A percentile compares a stretch with the other conserved stretches of the same genome.
Evolutionary conservation across 2,113 vertebrate species (phyloP).

Genomic region (Gobius niger): DNA sequence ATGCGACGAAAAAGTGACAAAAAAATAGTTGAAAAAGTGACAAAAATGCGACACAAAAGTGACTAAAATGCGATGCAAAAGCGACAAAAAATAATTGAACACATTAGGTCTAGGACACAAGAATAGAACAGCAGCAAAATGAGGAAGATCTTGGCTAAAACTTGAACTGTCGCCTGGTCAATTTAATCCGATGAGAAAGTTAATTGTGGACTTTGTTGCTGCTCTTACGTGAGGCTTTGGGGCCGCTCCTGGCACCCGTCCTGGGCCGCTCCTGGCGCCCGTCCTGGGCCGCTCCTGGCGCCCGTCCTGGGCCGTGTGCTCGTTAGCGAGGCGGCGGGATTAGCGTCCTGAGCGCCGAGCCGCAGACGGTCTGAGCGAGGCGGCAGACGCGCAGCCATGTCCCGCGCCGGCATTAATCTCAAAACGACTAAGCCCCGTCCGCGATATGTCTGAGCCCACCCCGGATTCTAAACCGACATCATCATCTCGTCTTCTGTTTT

Average conservation of each 20-base stretch:
- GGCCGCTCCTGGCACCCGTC: not conserved
- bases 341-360: too few relatives aligned
- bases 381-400: constrained; percentile 9
- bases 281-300: not conserved
- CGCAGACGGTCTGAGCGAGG: constrained; percentile 44
- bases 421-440: constrained; percentile 7
- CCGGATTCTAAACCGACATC: constrained; percentile 5
- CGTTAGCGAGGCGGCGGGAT: constrained; percentile 6
- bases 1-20: too few relatives aligned
- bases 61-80: too few relatives aligned
- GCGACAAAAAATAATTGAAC: too few relatives aligned
- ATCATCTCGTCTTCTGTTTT: constrained; percentile 1
- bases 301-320: constrained; percentile 23
- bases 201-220: too few relatives aligned
- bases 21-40: too few relatives aligned
- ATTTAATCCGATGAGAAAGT: too few relatives aligned
- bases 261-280: not conserved
- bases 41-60: too few relatives aligned
- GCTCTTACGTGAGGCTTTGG: not conserved
- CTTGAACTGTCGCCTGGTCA: too few relatives aligned
- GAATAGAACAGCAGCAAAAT: too few relatives aligned
- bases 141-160: too few relatives aligned
- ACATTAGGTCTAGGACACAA: too few relatives aligned
- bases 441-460: not conserved
- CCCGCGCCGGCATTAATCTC: constrained; percentile 13